phyloP scores from a whole-genome alignment of 1,140 invertebrate genomes.

The Brachionus koreanus region DNA sequence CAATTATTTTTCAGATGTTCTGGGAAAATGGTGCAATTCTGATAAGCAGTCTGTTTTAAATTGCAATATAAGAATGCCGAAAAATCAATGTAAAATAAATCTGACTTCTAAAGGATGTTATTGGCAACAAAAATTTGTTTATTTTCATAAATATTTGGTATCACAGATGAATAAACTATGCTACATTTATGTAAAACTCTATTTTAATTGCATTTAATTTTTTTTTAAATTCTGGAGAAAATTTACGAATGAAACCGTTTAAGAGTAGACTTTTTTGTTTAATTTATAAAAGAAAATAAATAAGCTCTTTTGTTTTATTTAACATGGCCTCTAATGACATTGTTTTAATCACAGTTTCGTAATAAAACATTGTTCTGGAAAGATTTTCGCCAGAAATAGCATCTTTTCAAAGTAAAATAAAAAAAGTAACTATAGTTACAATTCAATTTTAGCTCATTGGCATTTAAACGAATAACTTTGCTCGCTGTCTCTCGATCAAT shows the following conservation, averaged over 20 bases:
- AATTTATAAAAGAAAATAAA: background rate
- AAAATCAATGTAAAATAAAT: background rate
- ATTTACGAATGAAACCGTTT: background rate
- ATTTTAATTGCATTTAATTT: background rate
- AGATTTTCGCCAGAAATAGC: background rate
- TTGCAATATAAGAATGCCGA: background rate
- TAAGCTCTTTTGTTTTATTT: background rate
- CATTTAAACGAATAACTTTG: background rate
- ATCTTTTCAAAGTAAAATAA: background rate
- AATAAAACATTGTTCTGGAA: slow-evolving; percentile 14
- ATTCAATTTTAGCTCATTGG: background rate
- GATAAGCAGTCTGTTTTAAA: background rate
- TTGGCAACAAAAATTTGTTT: background rate
- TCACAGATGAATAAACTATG: background rate
- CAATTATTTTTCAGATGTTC: background rate
- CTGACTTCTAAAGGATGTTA: background rate
- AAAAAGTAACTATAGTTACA: slow-evolving; percentile 35
- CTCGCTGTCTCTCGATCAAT: slow-evolving; percentile 17
- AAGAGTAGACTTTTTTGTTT: background rate
- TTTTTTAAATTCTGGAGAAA: background rate
- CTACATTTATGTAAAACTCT: background rate
- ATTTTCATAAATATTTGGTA: background rate
- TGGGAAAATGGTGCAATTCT: background rate
- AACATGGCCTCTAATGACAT: slow-evolving; percentile 7
- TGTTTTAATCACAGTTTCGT: background rate